Evolutionary conservation across 2,113 vertebrate genomes (phyloP), one percentile per base, ranked within the genome.

Genomic region (Bos taurus): DNA sequence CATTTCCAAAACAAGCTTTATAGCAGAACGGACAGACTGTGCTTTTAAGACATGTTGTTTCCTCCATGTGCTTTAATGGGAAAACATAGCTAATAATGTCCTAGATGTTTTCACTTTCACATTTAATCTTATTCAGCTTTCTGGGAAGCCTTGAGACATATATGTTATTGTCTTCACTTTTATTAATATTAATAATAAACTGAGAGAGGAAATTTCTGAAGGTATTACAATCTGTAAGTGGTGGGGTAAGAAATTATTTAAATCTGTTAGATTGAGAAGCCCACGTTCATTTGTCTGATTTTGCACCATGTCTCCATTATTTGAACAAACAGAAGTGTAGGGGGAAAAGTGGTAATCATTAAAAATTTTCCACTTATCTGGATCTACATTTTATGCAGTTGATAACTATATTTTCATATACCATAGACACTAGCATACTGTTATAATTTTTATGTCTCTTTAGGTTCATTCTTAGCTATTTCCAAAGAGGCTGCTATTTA

Each of bases 381-480:
- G 9, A 62, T 85, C 40, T 82, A 33, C 23, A 93, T 54, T 95
- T 96, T 84, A 97, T 78, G 46, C 78, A 95, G 78, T 94, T 88
- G 7, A 17, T 81, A 88, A 52, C 14, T 95, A 2, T 64, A 88
- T 94, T 97, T 97, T 97, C n/a, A 78, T 60, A 77, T 3, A 59
- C 26, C 81, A 28, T 59, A 97, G 96, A 97, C 54, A 83, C 92
- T 92, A 96, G 7, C 83, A 98, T 92, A 88, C 43, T 87, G 12
- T 78, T 84, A 77, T 84, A 96, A 86, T 95, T 93, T 97, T 96
- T 96, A 59, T 83, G 26, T 71, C 86, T 94, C 67, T 91, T 97
- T 88, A 90, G 89, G 19, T 88, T 97, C 80, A 90, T 82, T 95
- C 46, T 71, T 92, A 95, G 90, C 23, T 56, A 50, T 96, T 97